Evolutionary conservation across 2,797 vertebrate species (phyloP), one percentile per base, ranked within the genome.

Genomic region (Dromococcyx pavoninus): DNA sequence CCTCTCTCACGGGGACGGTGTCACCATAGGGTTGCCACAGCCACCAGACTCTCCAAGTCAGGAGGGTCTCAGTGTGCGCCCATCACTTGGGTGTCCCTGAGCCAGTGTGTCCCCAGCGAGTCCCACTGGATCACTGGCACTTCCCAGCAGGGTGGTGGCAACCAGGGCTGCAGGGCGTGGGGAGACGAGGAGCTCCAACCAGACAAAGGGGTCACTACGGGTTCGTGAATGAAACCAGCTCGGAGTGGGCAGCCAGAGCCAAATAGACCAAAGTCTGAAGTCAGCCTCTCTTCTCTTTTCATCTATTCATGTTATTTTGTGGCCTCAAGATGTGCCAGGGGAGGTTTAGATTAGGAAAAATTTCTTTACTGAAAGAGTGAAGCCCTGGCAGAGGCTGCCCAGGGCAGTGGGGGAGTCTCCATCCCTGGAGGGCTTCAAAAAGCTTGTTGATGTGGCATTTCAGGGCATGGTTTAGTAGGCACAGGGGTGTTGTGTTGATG

Each of bases 51-150:
- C 30, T 37, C 27, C n/a, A 9, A 54, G 44, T 54, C 60, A 57
- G 48, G 41, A 33, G 67, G 16, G 5, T 50, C 50, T n/a, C 2
- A 17, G 23, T 2, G 43, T 17, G 32, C n/a, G 60, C n/a, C 25
- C 3, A 2, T 39, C 51, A 2, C 28, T 33, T 17, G 53, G 53
- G 13, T 24, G 65, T 53, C n/a, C 43, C 75, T 1, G 0, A 1
- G 2, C 44, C 50, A 44, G 25, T 3, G 23, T 53, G 72, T n/a
- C 56, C 69, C n/a, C 28, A 53, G 22, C 32, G n/a, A n/a, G 17
- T 43, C 72, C 54, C 7, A 0, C 0, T 3, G 57, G 3, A 17
- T 7, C 12, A 7, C 17, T 43, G 73, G n/a, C 69, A 37, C 37
- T 76, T 53, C 46, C 56, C 24, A 8, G 48, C 65, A 32, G 33